phyloP scores from a whole-genome alignment of 2,113 vertebrate species.

The Ceratotherium simum region DNA sequence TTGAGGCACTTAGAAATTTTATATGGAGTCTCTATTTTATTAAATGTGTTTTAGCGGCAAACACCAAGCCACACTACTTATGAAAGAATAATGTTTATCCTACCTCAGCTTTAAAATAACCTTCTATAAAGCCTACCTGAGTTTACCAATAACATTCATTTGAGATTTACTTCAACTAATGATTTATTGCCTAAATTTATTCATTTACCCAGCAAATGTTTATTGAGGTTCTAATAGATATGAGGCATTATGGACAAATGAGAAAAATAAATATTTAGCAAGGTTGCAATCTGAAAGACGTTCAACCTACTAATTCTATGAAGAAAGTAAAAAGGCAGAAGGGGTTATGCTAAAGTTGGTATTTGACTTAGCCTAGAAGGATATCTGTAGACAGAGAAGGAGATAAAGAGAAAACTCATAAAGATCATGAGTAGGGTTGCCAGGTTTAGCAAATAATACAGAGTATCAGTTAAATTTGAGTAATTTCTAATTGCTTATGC shows the following conservation, averaged over 20 bases:
- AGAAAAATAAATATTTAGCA: conserved; percentile 38
- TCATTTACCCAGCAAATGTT: conserved; percentile 50
- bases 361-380: not conserved
- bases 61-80: not conserved
- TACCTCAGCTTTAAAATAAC: conserved; percentile 10
- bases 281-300: not conserved
- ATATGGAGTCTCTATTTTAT: not conserved
- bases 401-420: not conserved
- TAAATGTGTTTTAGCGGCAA: not conserved
- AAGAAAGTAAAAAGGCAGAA: not conserved
- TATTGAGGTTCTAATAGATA: not conserved
- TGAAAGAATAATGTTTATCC: conserved; percentile 6
- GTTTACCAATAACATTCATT: conserved; percentile 23
- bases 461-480: not conserved
- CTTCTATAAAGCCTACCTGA: not conserved
- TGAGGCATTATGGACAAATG: not conserved
- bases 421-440: not conserved
- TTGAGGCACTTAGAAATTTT: not conserved
- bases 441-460: not conserved
- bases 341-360: not conserved
- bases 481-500: not conserved
- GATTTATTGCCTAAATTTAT: conserved; percentile 47
- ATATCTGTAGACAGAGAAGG: not conserved
- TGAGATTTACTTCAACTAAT: conserved; percentile 40
- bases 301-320: not conserved